phyloP scores from a whole-genome alignment of 2,113 vertebrate genomes.

The Muscicapa adusta region DNA sequence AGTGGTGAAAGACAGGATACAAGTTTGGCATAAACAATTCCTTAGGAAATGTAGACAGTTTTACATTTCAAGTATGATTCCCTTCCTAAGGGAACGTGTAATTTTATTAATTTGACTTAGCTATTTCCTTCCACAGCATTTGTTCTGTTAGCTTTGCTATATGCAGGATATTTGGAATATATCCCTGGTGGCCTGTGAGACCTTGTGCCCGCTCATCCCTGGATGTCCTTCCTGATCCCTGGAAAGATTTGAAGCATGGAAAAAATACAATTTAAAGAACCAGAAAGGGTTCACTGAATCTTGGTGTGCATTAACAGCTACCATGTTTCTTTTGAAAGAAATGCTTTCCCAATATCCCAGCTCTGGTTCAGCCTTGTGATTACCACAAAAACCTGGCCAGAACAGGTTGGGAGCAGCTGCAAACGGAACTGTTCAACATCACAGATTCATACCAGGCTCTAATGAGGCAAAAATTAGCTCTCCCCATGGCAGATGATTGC shows the following conservation, averaged over 20 bases:
- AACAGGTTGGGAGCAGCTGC: background rate
- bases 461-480: slow-evolving; percentile 33
- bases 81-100: background rate
- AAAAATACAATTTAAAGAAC: background rate
- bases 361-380: background rate
- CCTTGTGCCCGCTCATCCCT: background rate
- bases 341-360: background rate
- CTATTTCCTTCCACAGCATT: background rate
- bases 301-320: background rate
- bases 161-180: background rate
- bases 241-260: background rate
- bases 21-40: background rate
- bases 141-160: background rate
- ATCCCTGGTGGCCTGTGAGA: background rate
- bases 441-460: background rate
- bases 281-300: background rate
- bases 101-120: background rate
- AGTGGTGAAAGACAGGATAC: background rate
- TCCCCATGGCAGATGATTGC: background rate
- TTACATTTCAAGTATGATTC: background rate
- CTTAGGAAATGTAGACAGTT: background rate
- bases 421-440: background rate
- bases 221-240: background rate
- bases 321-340: background rate
- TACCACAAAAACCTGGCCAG: background rate